Base-by-base conservation (phyloP, 2,113 vertebrate species). In the Malurus cyaneus region DNA sequence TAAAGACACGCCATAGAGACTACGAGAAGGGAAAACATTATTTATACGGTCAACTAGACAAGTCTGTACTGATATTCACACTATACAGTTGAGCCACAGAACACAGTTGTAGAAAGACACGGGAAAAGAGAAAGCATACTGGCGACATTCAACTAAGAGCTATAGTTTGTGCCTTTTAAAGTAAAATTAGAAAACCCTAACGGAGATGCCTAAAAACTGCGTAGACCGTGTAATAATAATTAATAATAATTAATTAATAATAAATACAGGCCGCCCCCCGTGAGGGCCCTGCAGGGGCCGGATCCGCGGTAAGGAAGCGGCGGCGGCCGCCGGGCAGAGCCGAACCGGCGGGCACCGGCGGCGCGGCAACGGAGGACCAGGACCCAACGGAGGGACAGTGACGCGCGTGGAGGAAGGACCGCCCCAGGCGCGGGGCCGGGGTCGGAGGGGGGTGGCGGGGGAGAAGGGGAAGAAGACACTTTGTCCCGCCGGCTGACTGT, bases 71-170 rank as follows among this genome's bases (percentile, higher is more conserved):
- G 97, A 98, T 98, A 98, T 98, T 98, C 99, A 99, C 99, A 99
- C 99, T 98, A 98, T 99, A 99, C 99, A 98, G 98, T 96, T 98
- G 99, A 99, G 98, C 98, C 99, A 99, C 99, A 99, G 98, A 99
- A 99, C 99, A 99, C 98, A 98, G 98, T 97, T 97, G 99, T 98
- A 99, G 98, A 99, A 99, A 99, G 99, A 99, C 99, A 99, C 98
- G 97, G 98, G 98, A 98, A 97, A 99, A 98, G 97, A 98, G 98
- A 98, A 99, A 98, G 98, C 98, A 98, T 98, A 98, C 97, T 98
- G 98, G 98, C 97, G 95, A 98, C 98, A 98, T 98, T 98, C 98
- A 98, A 98, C 99, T 99, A 98, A 98, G 98, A 98, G 97, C 98
- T 98, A 98, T 94, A 94, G 93, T 87, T 99, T 99, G 99, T 99